These are phyloP conservation scores for Heteropelma amictum DNA, from an alignment of 2,888 invertebrate species.

Conservation along the genomic window DNA sequence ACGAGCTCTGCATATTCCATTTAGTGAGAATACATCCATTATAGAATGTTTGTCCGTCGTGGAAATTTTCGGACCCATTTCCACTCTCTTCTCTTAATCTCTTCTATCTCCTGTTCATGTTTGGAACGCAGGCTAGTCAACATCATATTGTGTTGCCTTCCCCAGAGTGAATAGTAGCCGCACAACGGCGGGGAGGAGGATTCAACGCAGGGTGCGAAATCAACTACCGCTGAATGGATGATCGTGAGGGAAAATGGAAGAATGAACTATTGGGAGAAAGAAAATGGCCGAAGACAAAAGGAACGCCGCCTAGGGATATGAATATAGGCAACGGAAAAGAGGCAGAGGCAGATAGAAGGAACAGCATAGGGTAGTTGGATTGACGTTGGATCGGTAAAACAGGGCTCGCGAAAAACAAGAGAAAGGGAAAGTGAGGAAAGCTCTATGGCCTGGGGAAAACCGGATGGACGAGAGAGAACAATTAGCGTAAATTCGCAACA, in stretches of 20 bases:
- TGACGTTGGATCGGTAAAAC: neutral
- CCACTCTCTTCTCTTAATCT: no score
- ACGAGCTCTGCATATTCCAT: neutral
- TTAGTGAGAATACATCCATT: slow-evolving; percentile 5
- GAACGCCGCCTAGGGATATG: slow-evolving; percentile 10
- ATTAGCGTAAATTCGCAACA: slow-evolving; percentile 68
- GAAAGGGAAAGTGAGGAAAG: neutral
- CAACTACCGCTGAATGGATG: slow-evolving; percentile 36
- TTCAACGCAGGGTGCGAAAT: slow-evolving; percentile 7
- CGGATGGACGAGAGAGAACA: slow-evolving; percentile 60
- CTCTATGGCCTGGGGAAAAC: slow-evolving; percentile 7
- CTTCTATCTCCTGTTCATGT: slow-evolving; percentile 10
- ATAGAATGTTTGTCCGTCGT: no score
- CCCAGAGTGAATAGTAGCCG: slow-evolving; percentile 39
- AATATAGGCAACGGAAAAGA: neutral
- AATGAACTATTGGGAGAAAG: slow-evolving; percentile 30
- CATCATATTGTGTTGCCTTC: slow-evolving; percentile 57
- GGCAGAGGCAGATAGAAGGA: slow-evolving; percentile 5
- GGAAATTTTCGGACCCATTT: no score
- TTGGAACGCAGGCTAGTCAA: slow-evolving; percentile 55
- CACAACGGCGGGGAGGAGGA: slow-evolving; percentile 4
- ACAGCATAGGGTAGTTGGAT: neutral
- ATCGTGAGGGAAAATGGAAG: slow-evolving; percentile 40
- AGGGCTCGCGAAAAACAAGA: neutral
- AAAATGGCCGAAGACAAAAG: slow-evolving; percentile 36